These are phyloP conservation scores for Fissipunctia ypsillon DNA, from an alignment of 2,888 invertebrate genomes.

Conservation along the genomic window DNA sequence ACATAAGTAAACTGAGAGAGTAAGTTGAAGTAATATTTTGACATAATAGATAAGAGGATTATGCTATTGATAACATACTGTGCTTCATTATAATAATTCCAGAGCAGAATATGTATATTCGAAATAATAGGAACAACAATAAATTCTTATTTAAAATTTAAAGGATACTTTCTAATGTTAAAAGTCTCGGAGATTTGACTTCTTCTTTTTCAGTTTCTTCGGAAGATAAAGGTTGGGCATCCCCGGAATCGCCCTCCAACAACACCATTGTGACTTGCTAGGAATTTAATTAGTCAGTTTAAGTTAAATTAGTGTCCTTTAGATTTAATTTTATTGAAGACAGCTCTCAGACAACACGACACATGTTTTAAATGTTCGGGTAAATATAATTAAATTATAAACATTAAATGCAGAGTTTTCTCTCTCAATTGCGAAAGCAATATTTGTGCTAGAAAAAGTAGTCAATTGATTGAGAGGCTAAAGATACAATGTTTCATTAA, in stretches of 20 bases:
- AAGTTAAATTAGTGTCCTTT: neutral
- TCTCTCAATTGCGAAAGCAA: neutral
- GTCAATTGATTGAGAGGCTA: neutral
- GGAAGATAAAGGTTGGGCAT: slow-evolving; percentile 76
- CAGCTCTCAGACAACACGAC: slow-evolving; percentile 63
- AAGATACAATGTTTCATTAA: neutral
- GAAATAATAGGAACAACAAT: neutral
- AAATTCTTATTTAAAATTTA: slow-evolving; percentile 53
- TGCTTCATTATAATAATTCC: neutral
- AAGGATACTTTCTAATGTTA: slow-evolving; percentile 91
- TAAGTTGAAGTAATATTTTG: slow-evolving; percentile 4
- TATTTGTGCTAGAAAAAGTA: neutral
- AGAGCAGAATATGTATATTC: neutral
- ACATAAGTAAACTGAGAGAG: neutral
- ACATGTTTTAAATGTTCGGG: slow-evolving; percentile 38
- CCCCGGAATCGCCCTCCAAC: slow-evolving; percentile 82
- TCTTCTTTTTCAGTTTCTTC: slow-evolving; percentile 82
- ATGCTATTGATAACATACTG: neutral
- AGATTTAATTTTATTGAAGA: slow-evolving; percentile 39
- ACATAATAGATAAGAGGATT: slow-evolving; percentile 5
- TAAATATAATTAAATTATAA: neutral
- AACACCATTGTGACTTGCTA: slow-evolving; percentile 79
- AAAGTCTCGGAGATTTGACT: slow-evolving; percentile 79
- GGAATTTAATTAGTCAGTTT: slow-evolving; percentile 38
- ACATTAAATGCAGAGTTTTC: neutral